Evolutionary conservation across 2,797 vertebrate genomes (phyloP).

Genomic region (Lepus oiostolus): DNA sequence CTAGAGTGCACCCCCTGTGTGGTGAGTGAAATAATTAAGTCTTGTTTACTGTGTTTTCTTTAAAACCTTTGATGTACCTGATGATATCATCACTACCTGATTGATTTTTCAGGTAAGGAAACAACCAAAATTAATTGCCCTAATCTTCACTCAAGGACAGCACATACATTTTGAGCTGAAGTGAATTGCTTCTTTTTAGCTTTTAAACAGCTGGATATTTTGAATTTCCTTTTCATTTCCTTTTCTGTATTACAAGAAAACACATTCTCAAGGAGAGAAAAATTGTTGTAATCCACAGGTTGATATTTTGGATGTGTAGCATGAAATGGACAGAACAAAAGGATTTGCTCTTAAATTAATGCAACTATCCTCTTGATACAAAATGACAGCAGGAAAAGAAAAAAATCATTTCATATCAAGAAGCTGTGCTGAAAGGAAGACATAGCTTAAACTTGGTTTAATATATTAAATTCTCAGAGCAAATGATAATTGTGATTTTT

Average conservation of each 20-base stretch:
- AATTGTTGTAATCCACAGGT: conserved; percentile 65
- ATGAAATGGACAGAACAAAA: conserved; percentile 75
- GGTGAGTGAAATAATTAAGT: conserved; percentile 86
- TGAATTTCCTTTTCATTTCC: conserved; percentile 74
- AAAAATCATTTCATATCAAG: conserved; percentile 51
- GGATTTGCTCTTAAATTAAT: conserved; percentile 81
- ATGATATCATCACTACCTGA: conserved; percentile 82
- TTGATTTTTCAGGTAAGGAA: conserved; percentile 85
- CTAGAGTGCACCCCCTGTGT: conserved; percentile 82
- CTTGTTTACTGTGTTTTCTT: conserved; percentile 82
- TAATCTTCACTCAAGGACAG: conserved; percentile 74
- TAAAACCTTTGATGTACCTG: conserved; percentile 81
- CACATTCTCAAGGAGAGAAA: conserved; percentile 70
- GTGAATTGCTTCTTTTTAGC: conserved; percentile 54
- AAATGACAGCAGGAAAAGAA: conserved; percentile 73
- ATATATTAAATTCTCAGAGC: neutral
- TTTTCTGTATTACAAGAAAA: conserved; percentile 70
- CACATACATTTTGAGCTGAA: conserved; percentile 65
- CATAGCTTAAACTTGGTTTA: conserved; percentile 46
- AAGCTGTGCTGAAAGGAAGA: conserved; percentile 74
- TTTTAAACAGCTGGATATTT: conserved; percentile 79
- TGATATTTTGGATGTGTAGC: conserved; percentile 73
- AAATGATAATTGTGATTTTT: neutral
- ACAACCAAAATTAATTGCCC: conserved; percentile 80
- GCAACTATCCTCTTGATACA: conserved; percentile 35